Evolutionary conservation across 1,140 invertebrate species (phyloP).

Genomic region (Parapsyche elsis): DNA sequence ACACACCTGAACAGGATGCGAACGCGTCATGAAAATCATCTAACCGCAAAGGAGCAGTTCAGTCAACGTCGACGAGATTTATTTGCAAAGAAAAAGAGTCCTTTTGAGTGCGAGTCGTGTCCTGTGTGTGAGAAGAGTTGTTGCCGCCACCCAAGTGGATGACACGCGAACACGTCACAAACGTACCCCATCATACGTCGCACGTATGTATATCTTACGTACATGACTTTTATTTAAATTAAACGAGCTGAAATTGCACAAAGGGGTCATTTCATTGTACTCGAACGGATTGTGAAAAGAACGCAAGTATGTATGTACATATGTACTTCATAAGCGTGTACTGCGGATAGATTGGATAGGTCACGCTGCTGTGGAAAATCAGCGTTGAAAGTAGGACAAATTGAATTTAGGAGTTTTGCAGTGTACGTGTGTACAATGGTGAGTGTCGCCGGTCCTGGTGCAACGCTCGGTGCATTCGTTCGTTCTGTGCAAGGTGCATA

Average conservation of each 20-base stretch:
- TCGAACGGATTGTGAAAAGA: neutral
- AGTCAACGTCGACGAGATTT: constrained; percentile 15
- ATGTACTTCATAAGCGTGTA: too few relatives aligned
- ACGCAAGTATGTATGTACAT: too few relatives aligned
- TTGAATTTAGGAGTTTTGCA: neutral
- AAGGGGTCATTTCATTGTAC: neutral
- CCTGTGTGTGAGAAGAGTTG: neutral
- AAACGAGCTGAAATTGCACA: neutral
- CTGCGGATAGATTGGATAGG: too few relatives aligned
- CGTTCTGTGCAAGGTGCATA: neutral
- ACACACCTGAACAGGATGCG: neutral
- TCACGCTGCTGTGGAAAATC: neutral
- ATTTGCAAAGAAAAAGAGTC: constrained; percentile 2
- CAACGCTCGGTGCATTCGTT: too few relatives aligned
- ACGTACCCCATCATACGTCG: neutral
- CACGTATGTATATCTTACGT: neutral
- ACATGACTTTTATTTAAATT: neutral
- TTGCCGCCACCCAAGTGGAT: neutral
- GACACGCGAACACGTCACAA: constrained; percentile 16
- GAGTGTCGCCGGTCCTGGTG: too few relatives aligned
- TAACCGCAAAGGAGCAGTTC: neutral
- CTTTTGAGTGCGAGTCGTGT: constrained; percentile 8
- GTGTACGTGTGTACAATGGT: too few relatives aligned
- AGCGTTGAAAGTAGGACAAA: neutral
- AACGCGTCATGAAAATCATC: constrained; percentile 21